phyloP scores from a whole-genome alignment of 2,888 invertebrate genomes.

The Eupithecia inturbata region DNA sequence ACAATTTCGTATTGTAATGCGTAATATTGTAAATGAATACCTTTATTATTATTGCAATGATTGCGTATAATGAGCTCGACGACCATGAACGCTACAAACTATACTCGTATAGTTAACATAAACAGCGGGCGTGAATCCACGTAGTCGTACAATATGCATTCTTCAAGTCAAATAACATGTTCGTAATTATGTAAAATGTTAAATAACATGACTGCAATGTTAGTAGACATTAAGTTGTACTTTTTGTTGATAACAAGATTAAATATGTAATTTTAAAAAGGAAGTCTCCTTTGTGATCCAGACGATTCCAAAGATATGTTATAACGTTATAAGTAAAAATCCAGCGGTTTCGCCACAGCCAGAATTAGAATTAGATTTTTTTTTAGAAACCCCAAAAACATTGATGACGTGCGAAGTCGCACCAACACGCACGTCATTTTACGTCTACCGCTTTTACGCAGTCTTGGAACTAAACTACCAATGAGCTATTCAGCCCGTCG shows the following conservation, averaged over 20 bases:
- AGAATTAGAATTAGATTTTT: not conserved
- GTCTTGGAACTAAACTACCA: slow-evolving; percentile 11
- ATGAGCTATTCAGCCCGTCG: slow-evolving; percentile 25
- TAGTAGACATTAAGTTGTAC: not conserved
- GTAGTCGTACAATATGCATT: not conserved
- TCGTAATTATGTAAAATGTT: not conserved
- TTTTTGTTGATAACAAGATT: not conserved
- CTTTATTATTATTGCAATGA: not conserved
- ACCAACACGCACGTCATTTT: not conserved
- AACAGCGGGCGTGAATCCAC: not conserved
- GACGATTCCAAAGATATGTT: not conserved
- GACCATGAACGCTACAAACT: not conserved
- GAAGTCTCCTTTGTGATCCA: no score
- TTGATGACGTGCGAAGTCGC: not conserved
- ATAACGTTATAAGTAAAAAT: not conserved
- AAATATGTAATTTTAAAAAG: no score
- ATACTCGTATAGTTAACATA: not conserved
- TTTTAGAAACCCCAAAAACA: not conserved
- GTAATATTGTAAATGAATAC: no score
- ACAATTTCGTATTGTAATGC: no score
- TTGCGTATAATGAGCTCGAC: not conserved
- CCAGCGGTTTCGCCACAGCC: not conserved
- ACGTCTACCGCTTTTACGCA: not conserved
- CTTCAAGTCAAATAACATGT: not conserved
- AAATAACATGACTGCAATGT: not conserved